Base-by-base conservation (phyloP, 1,140 invertebrate species). In the Aplysia californica region DNA sequence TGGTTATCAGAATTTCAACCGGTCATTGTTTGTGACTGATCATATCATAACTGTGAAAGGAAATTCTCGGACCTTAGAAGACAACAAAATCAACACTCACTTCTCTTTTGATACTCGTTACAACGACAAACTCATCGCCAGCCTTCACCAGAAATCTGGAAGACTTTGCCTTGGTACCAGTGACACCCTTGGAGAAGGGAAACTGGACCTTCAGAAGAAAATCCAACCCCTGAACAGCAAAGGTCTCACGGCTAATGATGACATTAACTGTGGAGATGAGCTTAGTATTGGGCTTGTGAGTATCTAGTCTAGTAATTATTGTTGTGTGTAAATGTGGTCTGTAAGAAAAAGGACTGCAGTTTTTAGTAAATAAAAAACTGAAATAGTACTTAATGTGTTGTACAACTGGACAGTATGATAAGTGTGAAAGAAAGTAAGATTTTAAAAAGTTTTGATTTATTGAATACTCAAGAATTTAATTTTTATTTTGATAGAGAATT, bases 71-170 rank as follows among this genome's bases (percentile, higher is more conserved):
- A 76, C 76, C 21, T 74, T 81, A 23, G 56, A 64, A 64, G 80
- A 79, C 36, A 67, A 77, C 6, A 76, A 61, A 33, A 55, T 81
- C 0, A 81, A 79, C 35, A 55, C 41, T 3, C 65, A 81, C 56
- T 81, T 81, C 59, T 58, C 68, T n/a, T 81, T 81, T 66, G 77
- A 81, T 72, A 81, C 80, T n/a, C 78, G 77, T 55, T 81, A 79
- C 61, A 81, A 81, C 44, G 75, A 81, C 59, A 75, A 77, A 58
- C 56, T 81, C 5, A 76, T 70, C 68, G 69, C 58, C 6, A 69
- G 61, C 39, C 39, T 81, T 29, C 64, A 56, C 20, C 68, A 76
- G 50, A 78, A 79, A 35, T 68, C 75, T 56, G 80, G 80, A 5
- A 69, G 41, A n/a, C 68, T 81, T 26, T 81, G 80, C 36, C 70